Evolutionary conservation across 2,113 vertebrate genomes (phyloP).

Genomic region (Mus spicilegus): DNA sequence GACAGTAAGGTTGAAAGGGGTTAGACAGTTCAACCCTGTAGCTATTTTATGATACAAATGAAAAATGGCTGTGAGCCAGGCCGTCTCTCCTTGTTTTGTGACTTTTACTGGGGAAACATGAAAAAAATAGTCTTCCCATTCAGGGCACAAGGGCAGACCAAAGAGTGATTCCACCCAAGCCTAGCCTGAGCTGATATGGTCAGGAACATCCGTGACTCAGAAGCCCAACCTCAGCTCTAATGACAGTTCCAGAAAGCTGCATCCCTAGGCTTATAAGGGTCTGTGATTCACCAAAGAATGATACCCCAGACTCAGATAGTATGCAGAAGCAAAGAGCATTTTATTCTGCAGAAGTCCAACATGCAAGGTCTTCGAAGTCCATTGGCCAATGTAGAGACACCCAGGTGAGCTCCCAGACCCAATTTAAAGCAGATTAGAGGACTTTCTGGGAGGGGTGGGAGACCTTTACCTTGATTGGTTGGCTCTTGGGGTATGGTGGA

Average conservation of each 20-base stretch:
- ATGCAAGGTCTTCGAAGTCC: no score
- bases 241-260: neutral
- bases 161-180: neutral
- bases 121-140: neutral
- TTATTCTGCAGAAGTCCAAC: no score
- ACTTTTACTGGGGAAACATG: neutral
- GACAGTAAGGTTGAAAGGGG: slow-evolving; percentile 25
- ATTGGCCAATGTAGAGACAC: no score
- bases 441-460: no score
- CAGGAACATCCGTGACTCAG: neutral
- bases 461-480: no score
- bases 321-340: no score
- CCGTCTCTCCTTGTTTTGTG: neutral
- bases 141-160: neutral
- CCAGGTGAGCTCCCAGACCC: no score
- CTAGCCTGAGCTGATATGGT: neutral
- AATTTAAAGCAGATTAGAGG: no score
- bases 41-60: slow-evolving; percentile 34
- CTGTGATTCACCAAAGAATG: no score
- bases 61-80: slow-evolving; percentile 15
- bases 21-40: neutral
- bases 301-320: no score
- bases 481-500: no score
- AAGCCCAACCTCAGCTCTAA: neutral
- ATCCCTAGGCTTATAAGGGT: no score